Base-by-base conservation (phyloP, 92 coral and sea anemone species). In the Heliopora coerulea region DNA sequence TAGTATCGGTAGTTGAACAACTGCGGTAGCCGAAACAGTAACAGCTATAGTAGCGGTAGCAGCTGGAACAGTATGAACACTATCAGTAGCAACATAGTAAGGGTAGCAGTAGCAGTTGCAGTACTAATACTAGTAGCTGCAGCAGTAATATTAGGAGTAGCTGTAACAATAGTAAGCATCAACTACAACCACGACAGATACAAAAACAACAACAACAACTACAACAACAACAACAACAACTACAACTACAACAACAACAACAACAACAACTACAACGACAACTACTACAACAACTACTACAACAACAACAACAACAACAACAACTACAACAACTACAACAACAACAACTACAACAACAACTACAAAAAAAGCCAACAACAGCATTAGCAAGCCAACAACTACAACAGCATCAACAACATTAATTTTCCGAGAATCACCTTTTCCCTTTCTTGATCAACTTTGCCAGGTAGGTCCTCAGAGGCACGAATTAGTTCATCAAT, bases 401-500 rank as follows among this genome's bases (percentile, higher is more conserved):
- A 5, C 58, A 50, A 5, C 58, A 28, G 3, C 61, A 56, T 13
- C 61, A 56, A 56, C 61, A 56, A 56, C 61, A 56, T 3, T 17
- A 56, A 56, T 65, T 17, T 27, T 26, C 42, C 4, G 32, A 78
- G 79, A 24, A 59, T 79, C 3, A 56, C 48, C 40, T 84, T 72
- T 24, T 66, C 44, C 27, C 63, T 80, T n/a, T 65, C 72, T 26
- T 78, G 82, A 8, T 72, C 68, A 1, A 32, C 39, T 24, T 26
- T 25, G 10, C 28, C 54, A 25, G 83, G 73, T 8, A 56, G 28
- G 14, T 77, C 73, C 35, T 83, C 96, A 20, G 82, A 69, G 3
- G 88, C 91, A 61, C 78, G 78, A 15, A 82, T 76, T 81, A 93
- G 74, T 80, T 93, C 98, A 52, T 93, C 98, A 32, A 93, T 79